Evolutionary conservation across 2,888 invertebrate genomes (phyloP), one percentile per base, ranked within the genome.

Genomic region (Troides helena): DNA sequence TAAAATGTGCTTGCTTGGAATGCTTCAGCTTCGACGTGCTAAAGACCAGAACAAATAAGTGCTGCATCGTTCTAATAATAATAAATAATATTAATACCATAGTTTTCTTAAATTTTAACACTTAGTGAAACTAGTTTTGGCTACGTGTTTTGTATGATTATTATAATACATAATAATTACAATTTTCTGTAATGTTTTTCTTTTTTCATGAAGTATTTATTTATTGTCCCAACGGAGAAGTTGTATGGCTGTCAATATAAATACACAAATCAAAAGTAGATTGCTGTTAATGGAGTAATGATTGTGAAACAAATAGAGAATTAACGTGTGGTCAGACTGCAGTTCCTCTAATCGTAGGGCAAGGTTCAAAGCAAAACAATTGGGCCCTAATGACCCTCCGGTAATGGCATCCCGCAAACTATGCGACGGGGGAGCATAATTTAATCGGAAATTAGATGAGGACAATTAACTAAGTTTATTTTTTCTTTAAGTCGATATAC

Each of bases 271-370:
- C 64, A 70, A 56, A 70, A 62, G 67, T 68, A 65, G 30, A 65
- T 62, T 66, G 64, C 59, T 66, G 72, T 72, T 73, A 77, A 80
- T 78, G 80, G 80, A 82, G 82, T 82, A 86, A 86, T 82, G 81
- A 78, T 76, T 71, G 72, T 76, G 84, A 83, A 84, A 90, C 90
- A 91, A 91, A 85, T 77, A 86, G 83, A 85, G 85, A 90, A 90
- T 91, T 88, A 91, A 81, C 78, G 83, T 88, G 90, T 81, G 90
- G 90, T 89, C 85, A 83, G 84, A 73, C 76, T 79, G 77, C 74
- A 72, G 74, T 70, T 72, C 62, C 71, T 74, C 67, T 81, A 78
- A 81, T 80, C 74, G 74, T 68, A 73, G 74, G 74, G 76, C 79
- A 74, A 75, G 78, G 76, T 77, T 80, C 76, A 79, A 79, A 77